Evolutionary conservation across 2,888 invertebrate species (phyloP), one percentile per base, ranked within the genome.

Genomic region (Iphiclides podalirius): DNA sequence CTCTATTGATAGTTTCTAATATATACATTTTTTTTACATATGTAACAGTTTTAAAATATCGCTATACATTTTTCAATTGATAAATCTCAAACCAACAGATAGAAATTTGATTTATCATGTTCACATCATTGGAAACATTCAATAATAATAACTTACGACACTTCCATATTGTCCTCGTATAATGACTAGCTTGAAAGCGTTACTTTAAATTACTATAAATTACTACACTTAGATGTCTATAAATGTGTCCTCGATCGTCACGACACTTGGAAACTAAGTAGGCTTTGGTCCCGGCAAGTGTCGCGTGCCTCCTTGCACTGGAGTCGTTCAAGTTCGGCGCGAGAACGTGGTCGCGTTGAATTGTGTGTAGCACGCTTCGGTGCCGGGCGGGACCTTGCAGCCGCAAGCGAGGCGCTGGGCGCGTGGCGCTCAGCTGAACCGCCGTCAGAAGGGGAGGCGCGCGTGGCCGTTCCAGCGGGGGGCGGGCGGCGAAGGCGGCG

Each of bases 381-480:
- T 39, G 4, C 38, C 34, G 11, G 31, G 31, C 4, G 37, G 28
- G 2, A 13, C 34, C 16, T 23, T 38, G 9, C 46, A 39, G 26
- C 31, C 35, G 17, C 41, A 36, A 15, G 43, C 37, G n/a, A 23
- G n/a, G 39, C 53, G 55, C 41, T 65, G 46, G 20, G 17, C 26
- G 17, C 14, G 48, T 6, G 31, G 37, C 12, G 23, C 37, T 43
- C 35, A 50, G 28, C 37, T 44, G 28, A 31, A 38, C 31, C 50
- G 54, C 36, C 60, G 61, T 58, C 71, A 76, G 64, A 75, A 75
- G 53, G 71, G 76, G 4, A 60, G 58, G 14, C 71, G 65, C 36
- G 72, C 59, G 57, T 67, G 62, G 2, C 78, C 77, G 65, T 75
- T 75, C 70, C 73, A 73, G 37, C 72, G 68, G 44, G 63, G 68